These are phyloP conservation scores for Rhincodon typus DNA, from an alignment of 2,797 vertebrate species.

Conservation along the genomic window DNA sequence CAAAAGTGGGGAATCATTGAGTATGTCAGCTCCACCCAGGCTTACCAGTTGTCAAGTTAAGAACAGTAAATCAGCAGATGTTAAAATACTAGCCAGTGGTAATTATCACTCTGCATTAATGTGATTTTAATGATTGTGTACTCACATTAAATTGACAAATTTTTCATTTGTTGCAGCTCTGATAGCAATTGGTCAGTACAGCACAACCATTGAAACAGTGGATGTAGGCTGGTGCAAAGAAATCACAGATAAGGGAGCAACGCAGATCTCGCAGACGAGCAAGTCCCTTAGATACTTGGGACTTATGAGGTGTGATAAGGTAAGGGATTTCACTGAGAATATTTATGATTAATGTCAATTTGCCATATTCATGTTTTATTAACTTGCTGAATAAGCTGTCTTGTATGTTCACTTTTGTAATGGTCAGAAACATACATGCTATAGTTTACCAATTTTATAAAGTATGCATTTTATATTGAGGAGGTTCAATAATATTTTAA, in stretches of 20 bases:
- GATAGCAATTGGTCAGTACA: conserved; percentile 91
- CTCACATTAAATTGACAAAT: not conserved
- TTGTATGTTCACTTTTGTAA: not conserved
- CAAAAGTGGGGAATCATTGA: not conserved
- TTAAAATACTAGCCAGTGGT: not conserved
- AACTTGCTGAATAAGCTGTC: not conserved
- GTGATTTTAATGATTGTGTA: not conserved
- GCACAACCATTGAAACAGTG: conserved; percentile 91
- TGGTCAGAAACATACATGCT: not conserved
- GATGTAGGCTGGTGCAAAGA: conserved; percentile 98
- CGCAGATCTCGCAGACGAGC: conserved; percentile 91
- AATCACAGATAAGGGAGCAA: conserved; percentile 93
- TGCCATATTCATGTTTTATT: conserved; percentile 22
- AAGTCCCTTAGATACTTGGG: conserved; percentile 92
- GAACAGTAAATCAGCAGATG: not conserved
- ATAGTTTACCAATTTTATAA: not conserved
- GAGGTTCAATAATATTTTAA: not conserved
- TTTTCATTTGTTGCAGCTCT: conserved; percentile 66
- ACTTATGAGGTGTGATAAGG: conserved; percentile 97
- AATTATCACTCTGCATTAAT: not conserved
- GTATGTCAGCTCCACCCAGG: not conserved
- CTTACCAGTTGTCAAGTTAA: not conserved
- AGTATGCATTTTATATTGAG: not conserved
- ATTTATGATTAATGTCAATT: not conserved
- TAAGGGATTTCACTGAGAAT: conserved; percentile 53